These are phyloP conservation scores for Aselliscus stoliczkanus DNA, from an alignment of 2,797 vertebrate species.

Conservation along the genomic window DNA sequence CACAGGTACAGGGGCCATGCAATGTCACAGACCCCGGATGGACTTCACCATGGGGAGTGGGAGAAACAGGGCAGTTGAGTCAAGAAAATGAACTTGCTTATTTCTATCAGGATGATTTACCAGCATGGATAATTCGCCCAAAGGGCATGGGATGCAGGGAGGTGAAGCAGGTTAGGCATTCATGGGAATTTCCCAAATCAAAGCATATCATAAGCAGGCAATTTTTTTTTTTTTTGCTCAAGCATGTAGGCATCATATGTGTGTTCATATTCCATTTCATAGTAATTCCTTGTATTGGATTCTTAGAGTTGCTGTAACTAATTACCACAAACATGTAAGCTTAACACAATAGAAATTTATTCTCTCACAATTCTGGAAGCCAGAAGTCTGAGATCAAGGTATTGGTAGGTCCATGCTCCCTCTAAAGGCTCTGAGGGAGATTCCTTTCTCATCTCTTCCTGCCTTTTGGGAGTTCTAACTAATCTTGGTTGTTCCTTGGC, in stretches of 20 bases:
- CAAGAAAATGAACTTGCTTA: neutral
- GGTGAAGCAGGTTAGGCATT: neutral
- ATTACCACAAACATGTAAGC: neutral
- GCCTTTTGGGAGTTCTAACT: too few species aligned
- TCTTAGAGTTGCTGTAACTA: neutral
- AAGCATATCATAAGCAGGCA: neutral
- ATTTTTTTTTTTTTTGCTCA: neutral
- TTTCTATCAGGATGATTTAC: neutral
- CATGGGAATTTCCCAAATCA: neutral
- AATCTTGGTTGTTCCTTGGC: neutral
- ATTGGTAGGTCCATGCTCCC: fast-evolving
- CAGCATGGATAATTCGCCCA: fast-evolving
- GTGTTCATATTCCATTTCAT: neutral
- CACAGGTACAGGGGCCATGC: fast-evolving
- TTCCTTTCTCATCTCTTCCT: neutral
- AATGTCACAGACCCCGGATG: too few species aligned
- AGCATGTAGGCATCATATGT: neutral
- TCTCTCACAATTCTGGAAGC: neutral
- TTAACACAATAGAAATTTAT: neutral
- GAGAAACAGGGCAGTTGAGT: neutral
- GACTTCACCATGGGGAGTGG: too few species aligned
- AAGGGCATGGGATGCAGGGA: fast-evolving
- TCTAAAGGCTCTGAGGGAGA: neutral
- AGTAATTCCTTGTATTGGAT: neutral
- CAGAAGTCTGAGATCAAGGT: neutral